Evolutionary conservation across 2,888 invertebrate genomes (phyloP).

Genomic region (Drosophila borborema): DNA sequence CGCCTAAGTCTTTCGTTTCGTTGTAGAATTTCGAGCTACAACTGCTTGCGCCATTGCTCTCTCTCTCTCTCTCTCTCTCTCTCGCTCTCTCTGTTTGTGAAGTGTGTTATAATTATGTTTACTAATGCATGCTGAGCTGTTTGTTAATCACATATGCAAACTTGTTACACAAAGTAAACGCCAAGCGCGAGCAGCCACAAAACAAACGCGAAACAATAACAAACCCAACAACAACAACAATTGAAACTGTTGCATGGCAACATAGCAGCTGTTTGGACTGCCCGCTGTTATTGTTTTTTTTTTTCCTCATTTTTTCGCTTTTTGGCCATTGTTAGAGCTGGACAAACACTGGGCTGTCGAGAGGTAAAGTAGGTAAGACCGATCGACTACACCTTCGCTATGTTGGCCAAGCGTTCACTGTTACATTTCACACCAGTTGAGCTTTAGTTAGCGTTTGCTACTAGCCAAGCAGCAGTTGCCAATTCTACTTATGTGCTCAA

Average conservation of each 20-base stretch:
- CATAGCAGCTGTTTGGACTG: constrained; percentile 64
- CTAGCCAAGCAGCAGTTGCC: constrained; percentile 7
- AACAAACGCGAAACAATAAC: constrained; percentile 52
- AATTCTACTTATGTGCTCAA: constrained; percentile 9
- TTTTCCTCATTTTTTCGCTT: no score
- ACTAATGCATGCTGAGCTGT: constrained; percentile 65
- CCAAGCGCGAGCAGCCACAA: constrained; percentile 54
- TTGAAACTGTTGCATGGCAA: constrained; percentile 62
- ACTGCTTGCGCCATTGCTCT: constrained; percentile 36
- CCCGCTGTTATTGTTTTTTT: constrained; percentile 23
- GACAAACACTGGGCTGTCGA: constrained; percentile 54
- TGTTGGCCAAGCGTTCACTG: neutral
- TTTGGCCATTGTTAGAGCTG: constrained; percentile 56
- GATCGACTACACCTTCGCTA: constrained; percentile 13
- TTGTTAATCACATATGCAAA: constrained; percentile 78
- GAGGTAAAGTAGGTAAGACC: constrained; percentile 5
- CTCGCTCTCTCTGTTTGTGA: neutral
- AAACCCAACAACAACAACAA: constrained; percentile 27
- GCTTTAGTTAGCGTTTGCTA: neutral
- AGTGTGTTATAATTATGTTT: constrained; percentile 73
- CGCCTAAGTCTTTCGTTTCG: constrained; percentile 54
- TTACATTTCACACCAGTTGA: neutral
- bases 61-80: neutral
- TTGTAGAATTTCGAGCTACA: constrained; percentile 22
- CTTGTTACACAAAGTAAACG: constrained; percentile 75